Base-by-base conservation (phyloP, 2,113 vertebrate species). In the Myocastor coypus region DNA sequence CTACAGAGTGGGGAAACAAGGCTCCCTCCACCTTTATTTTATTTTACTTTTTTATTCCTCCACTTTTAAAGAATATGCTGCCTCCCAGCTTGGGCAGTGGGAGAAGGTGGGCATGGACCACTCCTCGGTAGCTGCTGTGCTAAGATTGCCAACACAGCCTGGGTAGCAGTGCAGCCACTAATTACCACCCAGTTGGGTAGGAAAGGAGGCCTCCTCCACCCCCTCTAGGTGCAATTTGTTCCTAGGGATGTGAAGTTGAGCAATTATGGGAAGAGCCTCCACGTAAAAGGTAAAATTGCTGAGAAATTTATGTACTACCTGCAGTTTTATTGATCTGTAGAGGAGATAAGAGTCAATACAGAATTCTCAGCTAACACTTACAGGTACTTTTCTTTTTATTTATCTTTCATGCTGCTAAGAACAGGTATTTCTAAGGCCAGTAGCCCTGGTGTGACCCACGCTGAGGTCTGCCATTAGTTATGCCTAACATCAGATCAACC, bases 281-380 rank as follows among this genome's bases (percentile, higher is more conserved):
- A 34, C 91, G 95, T 97, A 96, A 97, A 97, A 97, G 96, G 96
- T 96, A 96, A 96, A 97, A 96, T 98, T 94, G 97, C 96, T 97
- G 93, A 97, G 97, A 96, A 98, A 97, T 98, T 95, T 95, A 97
- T 97, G 94, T 97, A 95, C 97, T 97, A 94, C 95, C 94, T 96
- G 95, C 95, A 95, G 96, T 95, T 97, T 97, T 97, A 97, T 97
- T 98, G 96, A 97, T 97, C 95, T 97, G 95, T 92, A 92, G 95
- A 97, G 97, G 95, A 97, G 96, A 90, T 96, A 96, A 98, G 97
- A 97, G 97, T 97, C 97, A 96, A 90, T 92, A 95, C 87, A 85
- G 94, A 94, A 91, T 96, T 93, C 96, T 97, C 59, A 32, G 96
- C 97, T 90, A 97, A 93, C 84, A 90, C 97, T 97, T 96, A 94